These are phyloP conservation scores for Acrobeloides nanus DNA, from an alignment of 2,888 invertebrate species.

Conservation along the genomic window DNA sequence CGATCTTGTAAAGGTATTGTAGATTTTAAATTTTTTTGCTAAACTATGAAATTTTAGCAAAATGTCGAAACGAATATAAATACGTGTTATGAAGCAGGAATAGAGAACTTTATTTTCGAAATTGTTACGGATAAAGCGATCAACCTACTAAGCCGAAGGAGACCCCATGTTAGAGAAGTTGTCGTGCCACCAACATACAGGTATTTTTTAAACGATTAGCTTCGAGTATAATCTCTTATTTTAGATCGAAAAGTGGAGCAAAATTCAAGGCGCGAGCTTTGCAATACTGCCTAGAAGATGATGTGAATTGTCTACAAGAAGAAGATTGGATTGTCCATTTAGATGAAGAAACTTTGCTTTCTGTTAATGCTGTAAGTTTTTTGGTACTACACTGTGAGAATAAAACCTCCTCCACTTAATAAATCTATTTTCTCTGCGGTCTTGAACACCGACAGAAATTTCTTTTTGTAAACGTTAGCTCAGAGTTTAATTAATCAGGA, in stretches of 20 bases:
- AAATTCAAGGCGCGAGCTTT: slow-evolving; percentile 86
- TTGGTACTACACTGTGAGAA: no score
- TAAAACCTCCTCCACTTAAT: no score
- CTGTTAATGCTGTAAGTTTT: slow-evolving; percentile 72
- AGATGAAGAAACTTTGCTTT: slow-evolving; percentile 88
- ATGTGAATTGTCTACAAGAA: slow-evolving; percentile 59
- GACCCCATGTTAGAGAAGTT: slow-evolving; percentile 67
- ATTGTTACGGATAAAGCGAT: slow-evolving; percentile 78
- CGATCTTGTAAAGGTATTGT: slow-evolving; percentile 68
- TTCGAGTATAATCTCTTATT: slow-evolving; percentile 4
- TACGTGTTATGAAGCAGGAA: slow-evolving; percentile 67
- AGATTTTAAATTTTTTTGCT: slow-evolving; percentile 5
- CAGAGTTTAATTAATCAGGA: no score
- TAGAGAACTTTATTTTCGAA: slow-evolving; percentile 90
- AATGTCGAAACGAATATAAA: slow-evolving; percentile 48
- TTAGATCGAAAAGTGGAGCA: slow-evolving; percentile 77
- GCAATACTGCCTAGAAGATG: slow-evolving; percentile 86
- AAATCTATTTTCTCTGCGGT: no score
- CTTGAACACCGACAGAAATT: no score
- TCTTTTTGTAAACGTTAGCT: no score
- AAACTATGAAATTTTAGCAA: slow-evolving; percentile 30
- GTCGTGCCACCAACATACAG: slow-evolving; percentile 67
- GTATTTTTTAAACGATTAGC: slow-evolving; percentile 15
- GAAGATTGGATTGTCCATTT: slow-evolving; percentile 85
- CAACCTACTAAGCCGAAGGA: slow-evolving; percentile 58